A percentile compares a stretch with the other conserved stretches of the same genome.
Conservation (phyloP, 1,140 invertebrate species). For the Mycetomoellerius zeteki region DNA sequence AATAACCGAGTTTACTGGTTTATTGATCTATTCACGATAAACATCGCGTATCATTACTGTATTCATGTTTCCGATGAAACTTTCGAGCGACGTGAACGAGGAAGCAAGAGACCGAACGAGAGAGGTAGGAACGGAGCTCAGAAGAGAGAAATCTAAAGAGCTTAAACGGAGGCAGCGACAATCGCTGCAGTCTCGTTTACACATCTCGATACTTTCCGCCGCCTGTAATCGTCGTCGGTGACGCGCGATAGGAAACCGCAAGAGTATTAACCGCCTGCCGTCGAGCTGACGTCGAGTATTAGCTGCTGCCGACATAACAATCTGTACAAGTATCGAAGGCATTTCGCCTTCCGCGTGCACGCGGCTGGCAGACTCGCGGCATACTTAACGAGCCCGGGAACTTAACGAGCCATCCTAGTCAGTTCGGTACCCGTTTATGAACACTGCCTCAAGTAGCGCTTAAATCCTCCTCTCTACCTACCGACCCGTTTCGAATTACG, state of each 20-base stretch:
- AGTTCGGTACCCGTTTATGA: slow-evolving; percentile 69
- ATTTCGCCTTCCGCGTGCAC: slow-evolving; percentile 53
- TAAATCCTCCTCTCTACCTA: slow-evolving; percentile 35
- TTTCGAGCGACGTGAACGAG: background rate
- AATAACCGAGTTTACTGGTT: slow-evolving; percentile 31
- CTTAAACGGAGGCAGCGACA: background rate
- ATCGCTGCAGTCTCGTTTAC: slow-evolving; percentile 31
- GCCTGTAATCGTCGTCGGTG: slow-evolving; percentile 49
- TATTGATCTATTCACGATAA: slow-evolving; percentile 30
- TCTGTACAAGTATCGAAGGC: slow-evolving; percentile 71
- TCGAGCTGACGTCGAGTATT: slow-evolving; percentile 54
- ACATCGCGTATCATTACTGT: slow-evolving; percentile 30
- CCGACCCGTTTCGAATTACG: background rate
- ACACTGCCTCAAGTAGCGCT: slow-evolving; percentile 42
- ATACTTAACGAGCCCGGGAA: slow-evolving; percentile 65
- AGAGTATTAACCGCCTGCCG: slow-evolving; percentile 35
- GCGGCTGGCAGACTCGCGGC: slow-evolving; percentile 36
- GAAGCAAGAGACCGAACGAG: background rate
- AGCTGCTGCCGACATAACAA: slow-evolving; percentile 64
- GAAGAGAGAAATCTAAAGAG: slow-evolving; percentile 5
- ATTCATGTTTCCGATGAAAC: slow-evolving; percentile 31
- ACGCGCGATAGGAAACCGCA: slow-evolving; percentile 39
- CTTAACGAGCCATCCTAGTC: slow-evolving; percentile 68
- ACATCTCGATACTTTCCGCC: slow-evolving; percentile 47
- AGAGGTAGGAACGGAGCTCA: background rate